phyloP scores from a whole-genome alignment of 2,888 invertebrate genomes.

The Azorinus chamasolen region DNA sequence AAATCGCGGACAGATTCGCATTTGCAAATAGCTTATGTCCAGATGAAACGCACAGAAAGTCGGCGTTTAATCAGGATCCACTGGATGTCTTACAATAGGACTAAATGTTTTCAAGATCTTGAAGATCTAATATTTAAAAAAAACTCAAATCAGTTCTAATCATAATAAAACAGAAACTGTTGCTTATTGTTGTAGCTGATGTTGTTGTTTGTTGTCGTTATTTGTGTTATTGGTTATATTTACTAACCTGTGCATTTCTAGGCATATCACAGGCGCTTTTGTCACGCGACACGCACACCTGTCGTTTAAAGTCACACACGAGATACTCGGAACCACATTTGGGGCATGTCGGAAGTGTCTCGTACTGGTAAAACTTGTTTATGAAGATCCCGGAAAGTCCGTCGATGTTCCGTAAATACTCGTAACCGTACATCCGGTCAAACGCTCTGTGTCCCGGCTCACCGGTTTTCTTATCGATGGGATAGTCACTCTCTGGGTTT shows the following conservation, averaged over 20 bases:
- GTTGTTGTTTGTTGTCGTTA: no score
- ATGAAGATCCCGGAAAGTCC: constrained; percentile 33
- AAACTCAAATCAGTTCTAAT: no score
- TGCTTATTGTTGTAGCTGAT: no score
- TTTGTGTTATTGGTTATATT: no score
- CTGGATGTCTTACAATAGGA: no score
- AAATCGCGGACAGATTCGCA: no score
- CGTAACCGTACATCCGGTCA: constrained; percentile 47
- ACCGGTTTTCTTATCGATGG: constrained; percentile 21
- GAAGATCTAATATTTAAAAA: no score
- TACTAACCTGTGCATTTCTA: neutral
- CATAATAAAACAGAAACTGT: no score
- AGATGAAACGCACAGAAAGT: no score
- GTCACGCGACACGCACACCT: constrained; percentile 45
- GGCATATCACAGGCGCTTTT: constrained; percentile 38
- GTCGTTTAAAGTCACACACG: constrained; percentile 32
- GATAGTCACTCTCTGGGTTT: constrained; percentile 44
- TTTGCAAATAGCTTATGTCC: no score
- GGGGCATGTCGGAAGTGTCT: constrained; percentile 41
- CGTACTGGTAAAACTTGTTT: constrained; percentile 38
- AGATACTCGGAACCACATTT: constrained; percentile 45
- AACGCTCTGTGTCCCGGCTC: constrained; percentile 28
- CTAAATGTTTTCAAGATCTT: no score
- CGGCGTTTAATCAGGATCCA: no score
- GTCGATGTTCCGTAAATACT: constrained; percentile 36